Evolutionary conservation across 1,140 invertebrate species (phyloP).

Genomic region (Atopsyche davidsoni): DNA sequence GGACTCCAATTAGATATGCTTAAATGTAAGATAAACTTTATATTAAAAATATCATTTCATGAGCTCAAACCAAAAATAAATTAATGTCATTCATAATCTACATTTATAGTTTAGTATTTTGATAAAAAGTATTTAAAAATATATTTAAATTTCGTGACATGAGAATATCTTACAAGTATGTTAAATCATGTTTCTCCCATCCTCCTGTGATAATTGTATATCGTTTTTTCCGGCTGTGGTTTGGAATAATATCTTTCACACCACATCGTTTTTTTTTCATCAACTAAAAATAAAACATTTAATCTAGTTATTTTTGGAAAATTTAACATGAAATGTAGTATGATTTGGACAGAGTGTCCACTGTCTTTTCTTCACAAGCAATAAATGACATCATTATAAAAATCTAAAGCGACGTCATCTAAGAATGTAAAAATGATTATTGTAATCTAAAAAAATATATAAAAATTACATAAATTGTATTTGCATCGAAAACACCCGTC

Average conservation of each 20-base stretch:
- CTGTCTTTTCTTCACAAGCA: too few species aligned
- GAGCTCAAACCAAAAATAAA: too few species aligned
- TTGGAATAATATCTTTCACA: constrained; percentile 54
- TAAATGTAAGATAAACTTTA: constrained; percentile 22
- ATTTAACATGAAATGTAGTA: too few species aligned
- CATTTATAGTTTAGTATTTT: too few species aligned
- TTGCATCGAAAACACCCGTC: constrained; percentile 57
- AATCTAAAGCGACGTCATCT: constrained; percentile 3
- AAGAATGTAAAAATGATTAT: not conserved
- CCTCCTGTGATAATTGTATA: constrained; percentile 52
- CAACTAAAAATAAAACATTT: constrained; percentile 45
- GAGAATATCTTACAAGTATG: constrained; percentile 50
- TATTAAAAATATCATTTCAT: too few species aligned
- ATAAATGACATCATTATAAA: too few species aligned
- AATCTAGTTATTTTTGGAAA: too few species aligned
- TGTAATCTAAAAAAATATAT: not conserved
- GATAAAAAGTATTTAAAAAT: constrained; percentile 1
- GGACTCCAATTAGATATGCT: constrained; percentile 62
- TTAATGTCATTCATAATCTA: too few species aligned
- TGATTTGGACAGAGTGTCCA: too few species aligned
- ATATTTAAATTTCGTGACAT: not conserved
- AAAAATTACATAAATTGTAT: constrained; percentile 50
- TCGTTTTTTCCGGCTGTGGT: constrained; percentile 42
- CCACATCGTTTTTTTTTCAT: constrained; percentile 60
- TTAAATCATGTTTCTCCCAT: constrained; percentile 57